Percentiles rank a stretch among this genome's conserved stretches.
Conservation (phyloP, 23 tunicate genomes). For the Oikopleura dioica region DNA sequence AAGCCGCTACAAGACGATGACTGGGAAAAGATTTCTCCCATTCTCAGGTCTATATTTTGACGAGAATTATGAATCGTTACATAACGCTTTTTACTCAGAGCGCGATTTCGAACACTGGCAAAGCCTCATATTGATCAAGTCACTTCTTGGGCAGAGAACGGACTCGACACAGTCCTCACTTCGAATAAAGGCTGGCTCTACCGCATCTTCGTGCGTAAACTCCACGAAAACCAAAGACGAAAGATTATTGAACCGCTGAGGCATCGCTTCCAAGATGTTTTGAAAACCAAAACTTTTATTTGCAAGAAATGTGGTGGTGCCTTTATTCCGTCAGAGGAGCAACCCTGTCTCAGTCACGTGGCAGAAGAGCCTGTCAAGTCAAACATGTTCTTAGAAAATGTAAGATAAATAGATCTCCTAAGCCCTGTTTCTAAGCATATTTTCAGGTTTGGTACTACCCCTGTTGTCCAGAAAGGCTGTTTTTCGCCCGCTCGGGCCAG, state of each 20-base stretch:
- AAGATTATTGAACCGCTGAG: slow-evolving; percentile 7
- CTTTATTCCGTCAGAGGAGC: neutral
- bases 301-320: neutral
- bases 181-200: slow-evolving; percentile 13
- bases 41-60: neutral
- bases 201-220: neutral
- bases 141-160: neutral
- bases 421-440: too few species aligned
- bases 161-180: neutral
- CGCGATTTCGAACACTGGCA: slow-evolving; percentile 1
- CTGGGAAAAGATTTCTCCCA: neutral
- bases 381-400: neutral
- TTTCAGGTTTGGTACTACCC: neutral
- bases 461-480: neutral
- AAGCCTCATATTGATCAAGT: neutral
- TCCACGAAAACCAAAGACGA: slow-evolving; percentile 2
- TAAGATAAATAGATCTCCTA: neutral
- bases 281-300: neutral
- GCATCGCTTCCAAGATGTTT: neutral
- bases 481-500: neutral
- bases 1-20: neutral
- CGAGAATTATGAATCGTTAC: neutral
- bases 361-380: neutral
- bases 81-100: neutral
- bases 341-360: neutral